Conservation (phyloP, 2,888 invertebrate genomes). For the Bugula neritina region DNA sequence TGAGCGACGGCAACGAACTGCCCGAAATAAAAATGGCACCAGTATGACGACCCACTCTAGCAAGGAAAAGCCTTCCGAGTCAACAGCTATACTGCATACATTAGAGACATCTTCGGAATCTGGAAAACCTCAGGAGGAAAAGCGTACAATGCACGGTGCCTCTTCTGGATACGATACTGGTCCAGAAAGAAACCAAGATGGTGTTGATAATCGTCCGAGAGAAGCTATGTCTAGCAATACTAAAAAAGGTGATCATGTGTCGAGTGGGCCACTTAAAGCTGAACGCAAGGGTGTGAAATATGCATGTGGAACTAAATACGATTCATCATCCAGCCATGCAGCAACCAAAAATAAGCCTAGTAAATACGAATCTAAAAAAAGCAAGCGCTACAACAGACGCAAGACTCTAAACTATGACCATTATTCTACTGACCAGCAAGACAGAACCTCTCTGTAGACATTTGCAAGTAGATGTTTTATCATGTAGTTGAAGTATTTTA, state of each 20-base stretch:
- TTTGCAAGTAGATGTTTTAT: too few relatives aligned
- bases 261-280: neutral
- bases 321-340: neutral
- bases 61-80: neutral
- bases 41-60: neutral
- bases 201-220: neutral
- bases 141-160: slow-evolving; percentile 5
- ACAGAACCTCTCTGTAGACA: slow-evolving; percentile 1
- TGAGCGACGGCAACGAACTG: neutral
- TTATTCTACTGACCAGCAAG: neutral
- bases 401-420: slow-evolving; percentile 20
- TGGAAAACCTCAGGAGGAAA: neutral
- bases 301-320: slow-evolving; percentile 7
- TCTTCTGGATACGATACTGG: slow-evolving; percentile 19
- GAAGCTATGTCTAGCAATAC: neutral
- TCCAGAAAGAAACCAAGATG: neutral
- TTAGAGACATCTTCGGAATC: neutral
- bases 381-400: slow-evolving; percentile 22
- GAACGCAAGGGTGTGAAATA: slow-evolving; percentile 18
- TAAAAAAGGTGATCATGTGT: neutral
- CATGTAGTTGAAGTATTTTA: too few relatives aligned
- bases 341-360: slow-evolving; percentile 11
- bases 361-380: slow-evolving; percentile 19
- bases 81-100: neutral
- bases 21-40: neutral